Evolutionary conservation across 2,888 invertebrate species (phyloP).

Genomic region (Drosophila greeni): DNA sequence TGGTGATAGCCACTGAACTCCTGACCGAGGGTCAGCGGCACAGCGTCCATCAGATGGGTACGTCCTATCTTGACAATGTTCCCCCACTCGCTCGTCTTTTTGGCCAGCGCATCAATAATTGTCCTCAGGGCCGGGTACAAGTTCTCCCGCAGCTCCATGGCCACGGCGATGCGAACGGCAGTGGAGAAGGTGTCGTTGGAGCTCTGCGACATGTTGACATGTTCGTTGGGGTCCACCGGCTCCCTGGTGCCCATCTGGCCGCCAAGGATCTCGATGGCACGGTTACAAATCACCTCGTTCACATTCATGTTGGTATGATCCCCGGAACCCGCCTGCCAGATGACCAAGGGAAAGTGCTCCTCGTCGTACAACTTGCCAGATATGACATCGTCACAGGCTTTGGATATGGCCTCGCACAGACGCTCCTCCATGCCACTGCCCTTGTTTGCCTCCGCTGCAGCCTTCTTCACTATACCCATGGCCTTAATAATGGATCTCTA

Average conservation of each 20-base stretch:
- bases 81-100: slow-evolving; percentile 89
- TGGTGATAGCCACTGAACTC: slow-evolving; percentile 95
- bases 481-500: slow-evolving; percentile 93
- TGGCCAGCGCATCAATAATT: slow-evolving; percentile 84
- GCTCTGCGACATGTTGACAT: slow-evolving; percentile 98
- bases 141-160: slow-evolving; percentile 88
- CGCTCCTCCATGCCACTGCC: slow-evolving; percentile 92
- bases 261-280: slow-evolving; percentile 91
- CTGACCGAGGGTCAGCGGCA: slow-evolving; percentile 96
- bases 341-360: slow-evolving; percentile 93
- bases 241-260: slow-evolving; percentile 93
- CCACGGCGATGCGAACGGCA: slow-evolving; percentile 97
- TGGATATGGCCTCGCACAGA: slow-evolving; percentile 89
- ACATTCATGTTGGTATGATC: slow-evolving; percentile 99
- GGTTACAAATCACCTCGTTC: slow-evolving; percentile 93
- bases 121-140: slow-evolving; percentile 88
- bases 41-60: slow-evolving; percentile 92
- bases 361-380: slow-evolving; percentile 91
- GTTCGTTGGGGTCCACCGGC: slow-evolving; percentile 98
- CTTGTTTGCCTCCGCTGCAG: slow-evolving; percentile 94
- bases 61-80: slow-evolving; percentile 96
- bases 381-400: slow-evolving; percentile 95
- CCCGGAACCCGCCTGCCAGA: slow-evolving; percentile 99
- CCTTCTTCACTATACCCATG: slow-evolving; percentile 96
- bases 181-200: slow-evolving; percentile 99